phyloP scores from a whole-genome alignment of 2,888 invertebrate species.

The Pyrochroa serraticornis region DNA sequence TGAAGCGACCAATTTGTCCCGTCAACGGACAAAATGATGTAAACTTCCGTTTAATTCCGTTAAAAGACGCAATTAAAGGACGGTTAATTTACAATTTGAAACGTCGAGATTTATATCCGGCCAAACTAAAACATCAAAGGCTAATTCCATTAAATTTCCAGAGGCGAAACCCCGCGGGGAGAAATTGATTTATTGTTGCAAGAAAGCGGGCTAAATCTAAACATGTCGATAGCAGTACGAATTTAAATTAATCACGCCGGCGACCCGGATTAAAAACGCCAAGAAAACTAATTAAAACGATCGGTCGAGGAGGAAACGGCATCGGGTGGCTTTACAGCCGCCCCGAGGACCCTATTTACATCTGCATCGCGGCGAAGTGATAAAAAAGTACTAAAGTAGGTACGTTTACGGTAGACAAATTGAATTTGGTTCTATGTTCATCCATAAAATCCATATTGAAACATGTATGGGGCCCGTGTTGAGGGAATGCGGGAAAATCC shows the following conservation, averaged over 20 bases:
- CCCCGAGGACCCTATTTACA: constrained; percentile 1
- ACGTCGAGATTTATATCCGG: constrained; percentile 12
- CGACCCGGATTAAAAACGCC: background rate
- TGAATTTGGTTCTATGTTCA: constrained; percentile 10
- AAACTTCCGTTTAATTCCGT: constrained; percentile 10
- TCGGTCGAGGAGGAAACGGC: too few species aligned
- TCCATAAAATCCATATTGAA: constrained; percentile 10
- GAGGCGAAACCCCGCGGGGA: constrained; percentile 2
- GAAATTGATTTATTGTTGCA: constrained; percentile 25
- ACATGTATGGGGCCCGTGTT: background rate
- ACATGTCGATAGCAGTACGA: constrained; percentile 23
- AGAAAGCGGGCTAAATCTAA: constrained; percentile 13
- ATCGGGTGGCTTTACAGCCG: background rate
- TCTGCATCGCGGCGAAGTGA: constrained; percentile 9
- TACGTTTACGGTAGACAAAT: constrained; percentile 11
- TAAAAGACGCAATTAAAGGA: constrained; percentile 9
- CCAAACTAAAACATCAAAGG: constrained; percentile 19
- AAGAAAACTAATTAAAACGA: too few species aligned
- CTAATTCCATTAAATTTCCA: constrained; percentile 22
- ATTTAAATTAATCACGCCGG: constrained; percentile 19
- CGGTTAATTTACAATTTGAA: constrained; percentile 14
- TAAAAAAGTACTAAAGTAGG: constrained; percentile 17
- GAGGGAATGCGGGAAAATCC: background rate
- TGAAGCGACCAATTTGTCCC: background rate
- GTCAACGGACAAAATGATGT: constrained; percentile 5